Base-by-base conservation (phyloP, 2,797 vertebrate species). In the Hydrolagus colliei region DNA sequence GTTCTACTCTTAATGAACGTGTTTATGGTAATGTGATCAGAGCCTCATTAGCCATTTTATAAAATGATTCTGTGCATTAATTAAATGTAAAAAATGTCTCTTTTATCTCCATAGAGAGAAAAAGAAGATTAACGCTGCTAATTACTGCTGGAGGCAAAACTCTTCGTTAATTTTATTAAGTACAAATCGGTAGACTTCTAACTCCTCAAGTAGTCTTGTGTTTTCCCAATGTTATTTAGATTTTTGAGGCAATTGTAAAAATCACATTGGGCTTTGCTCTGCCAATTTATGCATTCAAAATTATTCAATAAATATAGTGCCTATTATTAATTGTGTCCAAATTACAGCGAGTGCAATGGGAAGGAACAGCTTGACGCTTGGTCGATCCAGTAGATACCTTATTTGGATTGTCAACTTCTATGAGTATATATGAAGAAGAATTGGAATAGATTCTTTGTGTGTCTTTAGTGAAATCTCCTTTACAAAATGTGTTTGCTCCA, bases 21-120 rank as follows among this genome's bases (percentile, higher is more conserved):
- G 94, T 96, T 96, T 94, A 96, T 94, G 93, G 93, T 92, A 92
- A 94, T 95, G 93, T 96, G 95, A 96, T 94, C 95, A 95, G 94
- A 95, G 93, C 92, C 96, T 97, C 96, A 96, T 97, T 97, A 98
- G 91, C 90, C 88, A 88, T 93, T 96, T 95, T 96, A 95, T 95
- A 94, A 96, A 96, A 96, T 91, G 93, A 93, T 95, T 92, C 92
- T 93, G 92, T 93, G 95, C 95, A 95, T 97, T 97, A 96, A 97
- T 98, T 96, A 95, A 95, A 96, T 93, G 93, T 93, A 95, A 95
- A 35, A 93, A 96, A 96, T 93, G 90, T 96, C 93, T 94, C 91
- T 93, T 91, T 95, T 95, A 94, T 93, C 91, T 90, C 92, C 89
- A 88, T 85, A 91, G 91, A 91, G 91, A 89, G 18, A 90, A 94